These are phyloP conservation scores for Orthonevra nobilis DNA, from an alignment of 2,888 invertebrate genomes.

Conservation along the genomic window DNA sequence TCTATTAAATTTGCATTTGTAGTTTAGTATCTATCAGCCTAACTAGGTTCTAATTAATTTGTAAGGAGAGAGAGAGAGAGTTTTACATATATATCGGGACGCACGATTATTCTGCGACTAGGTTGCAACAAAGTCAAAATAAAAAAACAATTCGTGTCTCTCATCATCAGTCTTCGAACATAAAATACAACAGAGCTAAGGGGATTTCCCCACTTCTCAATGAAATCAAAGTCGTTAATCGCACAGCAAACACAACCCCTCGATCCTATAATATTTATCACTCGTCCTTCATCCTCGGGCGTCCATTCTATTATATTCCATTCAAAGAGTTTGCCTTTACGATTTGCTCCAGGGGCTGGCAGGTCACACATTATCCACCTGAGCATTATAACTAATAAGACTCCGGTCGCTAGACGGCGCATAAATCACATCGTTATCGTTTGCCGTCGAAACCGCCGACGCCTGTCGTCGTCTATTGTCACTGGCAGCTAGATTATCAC, in stretches of 20 bases:
- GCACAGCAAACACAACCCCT: slow-evolving; percentile 34
- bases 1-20: slow-evolving; percentile 40
- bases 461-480: slow-evolving; percentile 65
- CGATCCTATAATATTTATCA: slow-evolving; percentile 26
- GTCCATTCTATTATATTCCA: neutral
- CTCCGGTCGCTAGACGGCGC: slow-evolving; percentile 79
- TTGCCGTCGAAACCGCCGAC: slow-evolving; percentile 38
- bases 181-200: slow-evolving; percentile 41
- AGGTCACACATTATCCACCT: slow-evolving; percentile 70
- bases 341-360: slow-evolving; percentile 46
- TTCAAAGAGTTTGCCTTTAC: slow-evolving; percentile 48
- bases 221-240: slow-evolving; percentile 28
- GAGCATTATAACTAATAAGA: slow-evolving; percentile 76
- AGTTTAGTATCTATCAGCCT: slow-evolving; percentile 45
- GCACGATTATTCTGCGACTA: too few species aligned
- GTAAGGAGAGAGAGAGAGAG: slow-evolving; percentile 41
- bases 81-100: slow-evolving; percentile 31
- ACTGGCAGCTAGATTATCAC: slow-evolving; percentile 60
- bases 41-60: slow-evolving; percentile 48
- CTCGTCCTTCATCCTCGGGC: slow-evolving; percentile 13
- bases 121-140: too few species aligned
- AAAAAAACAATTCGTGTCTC: too few species aligned
- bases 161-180: slow-evolving; percentile 58
- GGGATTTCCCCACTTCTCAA: neutral
- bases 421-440: slow-evolving; percentile 78